These are phyloP conservation scores for Caenorhabditis tropicalis DNA, from an alignment of 1,140 invertebrate species.

Conservation along the genomic window DNA sequence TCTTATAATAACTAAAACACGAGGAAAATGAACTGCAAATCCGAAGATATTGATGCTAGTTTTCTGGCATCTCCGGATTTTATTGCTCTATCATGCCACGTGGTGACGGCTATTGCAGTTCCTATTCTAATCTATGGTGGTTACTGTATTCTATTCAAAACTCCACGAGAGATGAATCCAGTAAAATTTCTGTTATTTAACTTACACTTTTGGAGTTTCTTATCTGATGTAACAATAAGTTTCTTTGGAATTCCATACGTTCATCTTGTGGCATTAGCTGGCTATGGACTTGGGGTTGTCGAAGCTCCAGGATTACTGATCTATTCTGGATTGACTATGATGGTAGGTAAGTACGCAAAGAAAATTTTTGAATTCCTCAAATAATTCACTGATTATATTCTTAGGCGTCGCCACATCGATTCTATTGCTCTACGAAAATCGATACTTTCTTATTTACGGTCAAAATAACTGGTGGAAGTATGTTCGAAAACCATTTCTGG, in stretches of 20 bases:
- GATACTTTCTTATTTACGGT: not conserved
- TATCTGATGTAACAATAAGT: not conserved
- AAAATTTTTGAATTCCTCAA: not conserved
- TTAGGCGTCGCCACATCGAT: not conserved
- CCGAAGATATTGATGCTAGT: no score
- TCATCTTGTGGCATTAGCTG: not conserved
- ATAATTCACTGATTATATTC: not conserved
- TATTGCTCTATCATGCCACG: not conserved
- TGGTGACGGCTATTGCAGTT: not conserved
- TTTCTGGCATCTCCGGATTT: not conserved
- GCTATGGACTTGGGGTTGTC: not conserved
- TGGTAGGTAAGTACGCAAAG: not conserved
- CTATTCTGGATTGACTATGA: not conserved
- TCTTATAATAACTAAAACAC: no score
- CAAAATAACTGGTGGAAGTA: no score
- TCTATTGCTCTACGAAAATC: not conserved
- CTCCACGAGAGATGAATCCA: not conserved
- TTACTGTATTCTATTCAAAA: not conserved
- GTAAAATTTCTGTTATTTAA: not conserved
- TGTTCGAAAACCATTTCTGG: no score
- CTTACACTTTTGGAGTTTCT: not conserved
- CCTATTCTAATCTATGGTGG: not conserved
- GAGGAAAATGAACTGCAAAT: no score
- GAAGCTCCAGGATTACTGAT: not conserved
- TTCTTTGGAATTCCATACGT: not conserved